These are phyloP conservation scores for Drosophila nigromelanica DNA, from an alignment of 1,140 invertebrate genomes.

Conservation along the genomic window DNA sequence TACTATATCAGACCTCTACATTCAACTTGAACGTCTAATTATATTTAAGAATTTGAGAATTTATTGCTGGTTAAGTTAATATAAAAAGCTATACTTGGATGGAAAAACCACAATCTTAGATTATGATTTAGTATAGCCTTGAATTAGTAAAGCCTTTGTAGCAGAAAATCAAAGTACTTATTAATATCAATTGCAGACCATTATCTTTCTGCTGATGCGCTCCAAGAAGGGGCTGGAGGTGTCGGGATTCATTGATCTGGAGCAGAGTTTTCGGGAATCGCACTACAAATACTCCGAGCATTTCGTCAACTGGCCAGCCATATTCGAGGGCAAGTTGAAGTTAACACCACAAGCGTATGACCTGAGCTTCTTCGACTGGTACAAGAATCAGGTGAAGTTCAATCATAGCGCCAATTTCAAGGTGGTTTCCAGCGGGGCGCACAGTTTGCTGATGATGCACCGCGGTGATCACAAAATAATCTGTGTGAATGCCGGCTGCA, in stretches of 20 bases:
- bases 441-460: slow-evolving; percentile 56
- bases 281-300: background rate
- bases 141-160: too few species aligned
- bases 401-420: slow-evolving; percentile 50
- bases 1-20: too few species aligned
- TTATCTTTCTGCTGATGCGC: slow-evolving; percentile 54
- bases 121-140: too few species aligned
- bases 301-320: slow-evolving; percentile 39
- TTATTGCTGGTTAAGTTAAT: too few species aligned
- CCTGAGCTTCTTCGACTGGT: slow-evolving; percentile 51
- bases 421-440: slow-evolving; percentile 17
- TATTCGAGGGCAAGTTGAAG: slow-evolving; percentile 45
- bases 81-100: too few species aligned
- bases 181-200: slow-evolving; percentile 21
- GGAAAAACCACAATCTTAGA: too few species aligned
- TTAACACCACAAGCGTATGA: slow-evolving; percentile 26
- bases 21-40: too few species aligned
- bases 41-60: too few species aligned
- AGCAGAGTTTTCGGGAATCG: slow-evolving; percentile 40
- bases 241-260: slow-evolving; percentile 52
- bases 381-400: slow-evolving; percentile 27
- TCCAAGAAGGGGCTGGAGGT: slow-evolving; percentile 40
- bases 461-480: slow-evolving; percentile 54
- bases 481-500: slow-evolving; percentile 43
- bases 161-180: too few species aligned